These are phyloP conservation scores for Cyclargus thomasi DNA, from an alignment of 1,140 invertebrate species.

Conservation along the genomic window DNA sequence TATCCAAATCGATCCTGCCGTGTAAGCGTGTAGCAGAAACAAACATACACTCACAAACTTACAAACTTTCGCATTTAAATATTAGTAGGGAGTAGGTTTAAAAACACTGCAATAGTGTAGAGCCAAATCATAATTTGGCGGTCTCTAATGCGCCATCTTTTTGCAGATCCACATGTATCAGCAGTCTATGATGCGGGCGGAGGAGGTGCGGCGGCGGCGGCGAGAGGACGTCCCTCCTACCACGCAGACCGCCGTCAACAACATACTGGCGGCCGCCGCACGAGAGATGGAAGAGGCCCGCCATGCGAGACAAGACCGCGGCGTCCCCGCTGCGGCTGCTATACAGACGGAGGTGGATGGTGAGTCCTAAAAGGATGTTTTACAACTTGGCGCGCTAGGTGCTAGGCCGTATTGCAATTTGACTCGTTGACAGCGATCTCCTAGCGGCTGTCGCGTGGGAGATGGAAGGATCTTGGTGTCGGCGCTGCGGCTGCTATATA, in stretches of 20 bases:
- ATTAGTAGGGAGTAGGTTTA: too few relatives aligned
- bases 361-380: constrained; percentile 15
- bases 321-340: constrained; percentile 50
- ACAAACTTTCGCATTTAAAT: too few relatives aligned
- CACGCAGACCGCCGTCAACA: constrained; percentile 66
- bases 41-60: too few relatives aligned
- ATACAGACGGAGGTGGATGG: constrained; percentile 64
- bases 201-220: constrained; percentile 58
- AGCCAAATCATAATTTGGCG: too few relatives aligned
- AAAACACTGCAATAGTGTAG: too few relatives aligned
- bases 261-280: constrained; percentile 63
- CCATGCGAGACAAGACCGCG: constrained; percentile 28
- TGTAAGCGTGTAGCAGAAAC: too few relatives aligned
- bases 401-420: too few relatives aligned
- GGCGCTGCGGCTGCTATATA: too few relatives aligned
- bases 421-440: constrained; percentile 59
- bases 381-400: too few relatives aligned
- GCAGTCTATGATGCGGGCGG: constrained; percentile 67
- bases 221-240: constrained; percentile 57
- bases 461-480: too few relatives aligned
- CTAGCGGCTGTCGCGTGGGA: constrained; percentile 63
- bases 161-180: constrained; percentile 72
- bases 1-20: too few relatives aligned
- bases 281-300: constrained; percentile 68
- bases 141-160: neutral